Conservation (phyloP, 2,113 vertebrate species). For the Sarotherodon lohbergeri region DNA sequence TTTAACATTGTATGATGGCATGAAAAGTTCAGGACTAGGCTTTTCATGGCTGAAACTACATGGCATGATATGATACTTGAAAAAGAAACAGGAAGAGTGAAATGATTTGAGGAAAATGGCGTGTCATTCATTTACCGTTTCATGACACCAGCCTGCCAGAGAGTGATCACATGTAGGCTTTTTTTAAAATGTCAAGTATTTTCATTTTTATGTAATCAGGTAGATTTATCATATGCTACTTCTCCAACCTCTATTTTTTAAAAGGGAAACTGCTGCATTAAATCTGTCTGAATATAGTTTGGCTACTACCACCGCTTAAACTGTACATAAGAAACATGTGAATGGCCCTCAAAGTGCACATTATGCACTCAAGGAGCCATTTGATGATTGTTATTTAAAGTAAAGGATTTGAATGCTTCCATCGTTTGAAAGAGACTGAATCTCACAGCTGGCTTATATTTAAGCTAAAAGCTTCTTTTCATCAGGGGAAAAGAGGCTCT, state of each 20-base stretch:
- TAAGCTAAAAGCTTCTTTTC: not conserved
- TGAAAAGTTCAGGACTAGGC: not conserved
- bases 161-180: not conserved
- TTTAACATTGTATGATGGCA: not conserved
- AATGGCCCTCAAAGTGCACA: not conserved
- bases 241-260: not conserved
- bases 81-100: not conserved
- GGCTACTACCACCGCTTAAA: not conserved
- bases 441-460: constrained; percentile 8
- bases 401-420: not conserved
- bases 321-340: not conserved
- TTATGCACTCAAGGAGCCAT: not conserved
- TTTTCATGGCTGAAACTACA: not conserved
- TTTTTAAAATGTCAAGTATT: not conserved
- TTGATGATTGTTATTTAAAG: not conserved
- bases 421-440: not conserved
- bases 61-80: not conserved
- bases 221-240: not conserved
- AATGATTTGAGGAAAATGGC: not conserved
- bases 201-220: not conserved
- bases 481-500: not conserved
- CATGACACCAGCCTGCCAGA: not conserved
- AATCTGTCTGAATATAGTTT: not conserved
- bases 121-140: not conserved
- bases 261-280: not conserved